Evolutionary conservation across 2,113 vertebrate species (phyloP).

Genomic region (Centrocercus urophasianus): DNA sequence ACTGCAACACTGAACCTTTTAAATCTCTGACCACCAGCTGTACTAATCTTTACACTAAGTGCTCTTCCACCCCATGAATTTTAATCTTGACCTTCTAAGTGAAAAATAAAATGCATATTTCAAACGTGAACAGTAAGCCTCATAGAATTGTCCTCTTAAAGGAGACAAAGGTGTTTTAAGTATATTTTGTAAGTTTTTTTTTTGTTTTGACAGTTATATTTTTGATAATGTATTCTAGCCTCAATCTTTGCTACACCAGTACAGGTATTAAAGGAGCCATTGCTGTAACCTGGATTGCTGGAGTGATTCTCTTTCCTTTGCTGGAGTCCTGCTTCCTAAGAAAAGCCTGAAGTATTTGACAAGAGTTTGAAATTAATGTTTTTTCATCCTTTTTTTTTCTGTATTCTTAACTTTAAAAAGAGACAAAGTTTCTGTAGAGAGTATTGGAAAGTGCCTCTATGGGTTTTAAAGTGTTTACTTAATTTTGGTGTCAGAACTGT

Average conservation of each 20-base stretch:
- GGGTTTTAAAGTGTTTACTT: background rate
- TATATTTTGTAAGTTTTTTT: background rate
- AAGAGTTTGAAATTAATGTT: background rate
- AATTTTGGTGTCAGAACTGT: background rate
- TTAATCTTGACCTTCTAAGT: background rate
- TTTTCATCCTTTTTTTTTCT: background rate
- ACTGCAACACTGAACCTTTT: background rate
- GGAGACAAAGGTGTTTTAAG: background rate
- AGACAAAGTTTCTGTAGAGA: background rate
- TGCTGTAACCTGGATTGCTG: background rate
- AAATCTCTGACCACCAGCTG: background rate
- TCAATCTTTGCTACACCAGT: accelerated
- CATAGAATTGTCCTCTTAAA: background rate
- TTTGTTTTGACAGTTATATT: background rate
- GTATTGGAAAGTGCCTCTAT: background rate
- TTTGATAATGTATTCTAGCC: background rate
- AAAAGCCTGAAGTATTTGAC: background rate
- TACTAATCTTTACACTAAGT: background rate
- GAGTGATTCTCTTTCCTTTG: background rate
- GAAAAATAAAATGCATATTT: background rate
- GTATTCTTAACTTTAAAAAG: background rate
- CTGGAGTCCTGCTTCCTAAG: background rate
- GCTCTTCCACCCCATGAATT: background rate
- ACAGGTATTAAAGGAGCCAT: background rate
- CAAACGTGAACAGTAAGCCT: background rate